Evolutionary conservation across 2,797 vertebrate species (phyloP).

Genomic region (Anguilla obscura): DNA sequence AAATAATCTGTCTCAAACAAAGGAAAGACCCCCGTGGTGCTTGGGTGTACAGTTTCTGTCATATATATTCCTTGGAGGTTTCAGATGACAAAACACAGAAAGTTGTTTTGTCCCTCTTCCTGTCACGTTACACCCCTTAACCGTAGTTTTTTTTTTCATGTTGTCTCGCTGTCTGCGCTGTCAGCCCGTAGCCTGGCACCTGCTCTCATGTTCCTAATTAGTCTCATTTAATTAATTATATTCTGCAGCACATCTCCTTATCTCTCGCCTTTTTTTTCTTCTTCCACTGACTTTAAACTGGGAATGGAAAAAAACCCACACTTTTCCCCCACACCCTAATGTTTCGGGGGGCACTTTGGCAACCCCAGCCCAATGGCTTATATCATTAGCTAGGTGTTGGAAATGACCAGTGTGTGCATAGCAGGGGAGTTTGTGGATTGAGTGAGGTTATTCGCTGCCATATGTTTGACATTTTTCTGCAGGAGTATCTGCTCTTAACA

Average conservation of each 20-base stretch:
- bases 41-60: slow-evolving; percentile 75
- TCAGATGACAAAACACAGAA: slow-evolving; percentile 83
- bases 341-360: slow-evolving; percentile 23
- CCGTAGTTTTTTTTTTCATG: slow-evolving; percentile 74
- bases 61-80: slow-evolving; percentile 80
- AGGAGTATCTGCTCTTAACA: neutral
- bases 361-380: slow-evolving; percentile 24
- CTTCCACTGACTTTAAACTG: slow-evolving; percentile 35
- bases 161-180: slow-evolving; percentile 79
- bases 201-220: slow-evolving; percentile 88
- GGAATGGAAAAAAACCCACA: slow-evolving; percentile 30
- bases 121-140: slow-evolving; percentile 84
- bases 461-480: slow-evolving; percentile 26
- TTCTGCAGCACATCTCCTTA: slow-evolving; percentile 73
- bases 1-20: slow-evolving; percentile 75
- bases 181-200: slow-evolving; percentile 83
- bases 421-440: slow-evolving; percentile 30
- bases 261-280: slow-evolving; percentile 60
- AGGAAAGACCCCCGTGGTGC: slow-evolving; percentile 72
- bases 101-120: slow-evolving; percentile 82
- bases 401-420: slow-evolving; percentile 22
- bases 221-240: slow-evolving; percentile 87
- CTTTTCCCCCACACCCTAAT: slow-evolving; percentile 32
- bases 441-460: slow-evolving; percentile 26
- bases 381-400: neutral